These are phyloP conservation scores for Orcinus orca DNA, from an alignment of 2,113 vertebrate genomes.

Conservation along the genomic window DNA sequence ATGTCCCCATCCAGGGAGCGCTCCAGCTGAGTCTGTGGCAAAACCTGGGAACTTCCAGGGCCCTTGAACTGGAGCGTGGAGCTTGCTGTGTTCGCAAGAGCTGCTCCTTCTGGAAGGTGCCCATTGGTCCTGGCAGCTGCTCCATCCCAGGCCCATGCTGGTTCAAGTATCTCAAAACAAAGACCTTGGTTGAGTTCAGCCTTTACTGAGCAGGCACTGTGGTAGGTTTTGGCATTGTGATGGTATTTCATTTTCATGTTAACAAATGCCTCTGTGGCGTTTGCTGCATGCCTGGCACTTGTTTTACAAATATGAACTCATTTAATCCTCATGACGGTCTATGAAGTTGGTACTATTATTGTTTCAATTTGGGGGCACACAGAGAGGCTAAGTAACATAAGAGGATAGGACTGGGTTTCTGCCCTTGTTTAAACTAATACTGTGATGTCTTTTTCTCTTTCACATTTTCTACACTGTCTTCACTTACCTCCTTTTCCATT, in stretches of 20 bases:
- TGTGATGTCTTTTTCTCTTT: background rate
- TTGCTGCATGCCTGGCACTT: background rate
- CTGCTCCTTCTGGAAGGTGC: background rate
- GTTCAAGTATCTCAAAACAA: background rate
- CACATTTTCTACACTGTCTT: background rate
- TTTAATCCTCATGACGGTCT: slow-evolving; percentile 11
- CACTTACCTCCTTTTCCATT: background rate
- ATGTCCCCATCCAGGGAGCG: background rate
- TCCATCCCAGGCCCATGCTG: background rate
- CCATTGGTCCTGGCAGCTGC: background rate
- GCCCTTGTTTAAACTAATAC: background rate
- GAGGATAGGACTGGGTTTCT: background rate
- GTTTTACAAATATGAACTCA: background rate
- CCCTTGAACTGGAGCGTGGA: background rate
- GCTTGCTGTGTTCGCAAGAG: background rate
- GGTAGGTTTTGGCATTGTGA: background rate
- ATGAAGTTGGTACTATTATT: background rate
- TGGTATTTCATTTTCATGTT: slow-evolving; percentile 26
- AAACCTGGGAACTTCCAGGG: slow-evolving; percentile 7
- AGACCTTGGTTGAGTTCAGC: background rate
- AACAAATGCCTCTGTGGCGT: background rate
- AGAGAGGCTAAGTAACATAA: background rate
- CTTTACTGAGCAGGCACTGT: background rate
- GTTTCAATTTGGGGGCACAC: background rate
- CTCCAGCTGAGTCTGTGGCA: background rate